Evolutionary conservation across 2,888 invertebrate species (phyloP).

Genomic region (Papilio demoleus): DNA sequence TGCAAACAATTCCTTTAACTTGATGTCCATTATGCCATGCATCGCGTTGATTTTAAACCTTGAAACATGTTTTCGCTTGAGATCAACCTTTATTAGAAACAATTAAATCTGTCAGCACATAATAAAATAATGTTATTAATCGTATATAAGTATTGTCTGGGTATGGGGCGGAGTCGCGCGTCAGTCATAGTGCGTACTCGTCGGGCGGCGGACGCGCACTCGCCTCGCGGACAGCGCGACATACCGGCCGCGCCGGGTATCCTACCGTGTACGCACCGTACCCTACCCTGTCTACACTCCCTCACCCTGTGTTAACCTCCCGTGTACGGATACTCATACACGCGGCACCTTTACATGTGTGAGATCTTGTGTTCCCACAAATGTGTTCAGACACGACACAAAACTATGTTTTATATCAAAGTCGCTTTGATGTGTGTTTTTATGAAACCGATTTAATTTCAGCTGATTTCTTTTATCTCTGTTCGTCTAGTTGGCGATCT

Average conservation of each 20-base stretch:
- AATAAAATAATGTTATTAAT: constrained; percentile 7
- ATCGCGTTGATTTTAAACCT: background rate
- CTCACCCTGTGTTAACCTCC: constrained; percentile 45
- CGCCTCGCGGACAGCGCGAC: constrained; percentile 50
- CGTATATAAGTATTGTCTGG: background rate
- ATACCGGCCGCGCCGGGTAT: constrained; percentile 61
- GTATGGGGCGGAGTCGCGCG: constrained; percentile 39
- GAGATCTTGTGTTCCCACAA: constrained; percentile 13
- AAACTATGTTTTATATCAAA: constrained; percentile 21
- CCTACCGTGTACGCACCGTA: constrained; percentile 49
- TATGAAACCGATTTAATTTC: background rate
- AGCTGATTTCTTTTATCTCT: constrained; percentile 7
- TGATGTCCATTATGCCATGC: background rate
- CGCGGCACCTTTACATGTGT: constrained; percentile 41
- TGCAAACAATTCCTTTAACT: background rate
- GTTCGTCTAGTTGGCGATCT: background rate
- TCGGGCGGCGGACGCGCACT: constrained; percentile 55
- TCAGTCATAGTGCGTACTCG: constrained; percentile 54
- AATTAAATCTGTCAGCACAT: background rate
- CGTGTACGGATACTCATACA: constrained; percentile 34
- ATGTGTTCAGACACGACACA: constrained; percentile 18
- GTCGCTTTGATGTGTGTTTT: constrained; percentile 17
- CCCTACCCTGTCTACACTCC: constrained; percentile 45
- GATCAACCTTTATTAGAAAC: constrained; percentile 1
- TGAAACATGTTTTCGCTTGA: background rate